A percentile compares a stretch with the other conserved stretches of the same genome.
Conservation (phyloP, 2,797 vertebrate species). For the Artibeus lituratus region DNA sequence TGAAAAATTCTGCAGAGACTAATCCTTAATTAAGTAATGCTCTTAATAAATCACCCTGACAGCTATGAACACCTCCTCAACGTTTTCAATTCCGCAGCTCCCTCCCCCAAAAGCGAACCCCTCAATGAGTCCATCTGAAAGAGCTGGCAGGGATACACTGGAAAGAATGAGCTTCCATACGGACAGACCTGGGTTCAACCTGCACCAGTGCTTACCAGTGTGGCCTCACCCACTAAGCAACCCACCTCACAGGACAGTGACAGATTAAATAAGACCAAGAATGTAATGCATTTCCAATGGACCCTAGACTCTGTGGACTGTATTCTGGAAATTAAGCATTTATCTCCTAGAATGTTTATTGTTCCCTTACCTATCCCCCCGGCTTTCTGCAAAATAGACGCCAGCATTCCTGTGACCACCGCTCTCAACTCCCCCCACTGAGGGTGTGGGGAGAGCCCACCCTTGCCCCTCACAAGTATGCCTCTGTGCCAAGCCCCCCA, state of each 20-base stretch:
- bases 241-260: neutral
- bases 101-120: neutral
- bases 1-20: neutral
- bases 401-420: neutral
- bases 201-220: neutral
- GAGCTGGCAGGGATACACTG: rapidly evolving
- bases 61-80: neutral
- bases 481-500: neutral
- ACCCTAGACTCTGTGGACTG: neutral
- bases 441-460: rapidly evolving
- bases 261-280: neutral
- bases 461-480: neutral
- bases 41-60: neutral
- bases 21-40: slow-evolving; percentile 9
- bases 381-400: neutral
- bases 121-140: neutral
- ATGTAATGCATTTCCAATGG: neutral
- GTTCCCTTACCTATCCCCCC: neutral
- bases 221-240: neutral
- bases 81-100: neutral
- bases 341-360: neutral
- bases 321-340: neutral
- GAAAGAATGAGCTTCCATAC: neutral
- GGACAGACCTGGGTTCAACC: neutral
- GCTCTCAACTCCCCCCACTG: neutral